Percentiles rank a stretch among this genome's conserved stretches.
These are phyloP conservation scores for Pipistrellus nathusii DNA, from an alignment of 2,797 vertebrate species.

Conservation along the genomic window DNA sequence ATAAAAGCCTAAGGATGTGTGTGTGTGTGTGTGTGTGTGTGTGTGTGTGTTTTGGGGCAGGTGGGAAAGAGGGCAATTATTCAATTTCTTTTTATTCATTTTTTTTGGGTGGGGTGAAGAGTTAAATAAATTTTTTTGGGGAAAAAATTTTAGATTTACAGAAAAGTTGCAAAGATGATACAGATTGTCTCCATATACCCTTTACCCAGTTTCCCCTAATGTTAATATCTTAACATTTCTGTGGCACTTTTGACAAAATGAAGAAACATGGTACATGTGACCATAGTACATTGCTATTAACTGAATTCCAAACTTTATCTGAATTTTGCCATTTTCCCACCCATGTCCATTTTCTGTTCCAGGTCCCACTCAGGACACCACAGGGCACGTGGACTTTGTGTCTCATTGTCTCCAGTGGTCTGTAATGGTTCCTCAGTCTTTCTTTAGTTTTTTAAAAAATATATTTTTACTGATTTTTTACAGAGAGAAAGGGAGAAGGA, in stretches of 20 bases:
- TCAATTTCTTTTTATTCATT: neutral
- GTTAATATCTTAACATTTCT: neutral
- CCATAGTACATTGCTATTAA: neutral
- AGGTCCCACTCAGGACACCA: neutral
- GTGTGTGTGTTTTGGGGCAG: neutral
- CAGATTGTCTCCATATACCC: neutral
- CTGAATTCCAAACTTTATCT: neutral
- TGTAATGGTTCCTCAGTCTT: neutral
- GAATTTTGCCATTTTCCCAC: neutral
- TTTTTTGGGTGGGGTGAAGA: fast-evolving
- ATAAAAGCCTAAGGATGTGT: neutral
- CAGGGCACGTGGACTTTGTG: neutral
- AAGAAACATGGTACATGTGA: neutral
- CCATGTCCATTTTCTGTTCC: neutral
- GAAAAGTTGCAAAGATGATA: neutral
- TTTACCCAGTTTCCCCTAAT: neutral
- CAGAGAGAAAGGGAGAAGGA: no score
- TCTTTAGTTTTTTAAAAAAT: neutral
- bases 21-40: neutral
- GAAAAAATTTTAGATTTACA: constrained; percentile 32
- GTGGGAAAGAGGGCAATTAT: neutral
- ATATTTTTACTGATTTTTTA: no score
- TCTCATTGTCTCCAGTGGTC: neutral
- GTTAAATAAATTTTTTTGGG: neutral
- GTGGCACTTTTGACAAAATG: neutral